Evolutionary conservation across 2,113 vertebrate genomes (phyloP).

Genomic region (Fregetta grallaria): DNA sequence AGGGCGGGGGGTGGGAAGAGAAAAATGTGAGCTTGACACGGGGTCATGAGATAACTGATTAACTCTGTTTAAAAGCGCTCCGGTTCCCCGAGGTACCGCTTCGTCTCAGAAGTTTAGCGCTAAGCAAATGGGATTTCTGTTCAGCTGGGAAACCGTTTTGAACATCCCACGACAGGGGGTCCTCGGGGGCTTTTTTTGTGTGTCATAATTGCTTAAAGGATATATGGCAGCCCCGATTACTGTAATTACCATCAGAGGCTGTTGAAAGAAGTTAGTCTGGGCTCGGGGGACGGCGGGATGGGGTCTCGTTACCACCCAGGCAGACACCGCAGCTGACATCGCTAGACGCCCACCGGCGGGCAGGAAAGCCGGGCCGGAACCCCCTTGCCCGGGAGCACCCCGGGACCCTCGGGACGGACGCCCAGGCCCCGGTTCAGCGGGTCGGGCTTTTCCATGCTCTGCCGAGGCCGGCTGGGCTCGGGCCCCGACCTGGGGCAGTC

Average conservation of each 20-base stretch:
- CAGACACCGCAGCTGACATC: conserved; percentile 60
- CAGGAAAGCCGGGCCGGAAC: background rate
- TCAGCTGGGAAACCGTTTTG: conserved; percentile 81
- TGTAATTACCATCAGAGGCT: conserved; percentile 92
- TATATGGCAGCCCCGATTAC: conserved; percentile 95
- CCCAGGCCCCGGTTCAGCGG: background rate
- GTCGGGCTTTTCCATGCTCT: background rate
- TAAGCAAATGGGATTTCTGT: conserved; percentile 74
- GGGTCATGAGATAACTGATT: conserved; percentile 70
- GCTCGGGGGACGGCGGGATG: conserved; percentile 68
- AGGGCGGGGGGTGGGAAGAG: conserved; percentile 14
- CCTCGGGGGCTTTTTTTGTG: conserved; percentile 80
- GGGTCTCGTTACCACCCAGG: conserved; percentile 83
- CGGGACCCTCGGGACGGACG: background rate
- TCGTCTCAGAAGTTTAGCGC: conserved; percentile 56
- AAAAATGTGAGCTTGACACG: conserved; percentile 68
- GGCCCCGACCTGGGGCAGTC: background rate
- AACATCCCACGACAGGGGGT: conserved; percentile 84
- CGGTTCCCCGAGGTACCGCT: conserved; percentile 53
- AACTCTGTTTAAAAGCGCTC: conserved; percentile 65
- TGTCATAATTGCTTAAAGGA: conserved; percentile 89
- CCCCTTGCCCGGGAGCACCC: background rate
- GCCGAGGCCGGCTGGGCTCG: background rate
- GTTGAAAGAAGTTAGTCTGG: conserved; percentile 82
- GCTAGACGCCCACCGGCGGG: conserved; percentile 35